A percentile compares a stretch with the other conserved stretches of the same genome.
These are phyloP conservation scores for Hyles vespertilio DNA, from an alignment of 1,140 invertebrate genomes.

Conservation along the genomic window DNA sequence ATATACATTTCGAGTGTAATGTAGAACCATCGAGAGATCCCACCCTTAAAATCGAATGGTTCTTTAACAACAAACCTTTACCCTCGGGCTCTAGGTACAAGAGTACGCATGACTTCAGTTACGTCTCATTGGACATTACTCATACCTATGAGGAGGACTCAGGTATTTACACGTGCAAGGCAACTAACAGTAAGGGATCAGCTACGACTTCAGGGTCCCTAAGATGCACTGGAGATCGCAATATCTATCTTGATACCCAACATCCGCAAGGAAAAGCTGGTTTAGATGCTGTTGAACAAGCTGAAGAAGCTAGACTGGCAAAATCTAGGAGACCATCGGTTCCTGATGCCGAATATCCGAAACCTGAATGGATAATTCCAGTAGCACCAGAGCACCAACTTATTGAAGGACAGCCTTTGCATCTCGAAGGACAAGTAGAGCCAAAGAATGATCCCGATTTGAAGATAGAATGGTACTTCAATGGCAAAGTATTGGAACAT, in stretches of 20 bases:
- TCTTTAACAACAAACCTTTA: slow-evolving; percentile 89
- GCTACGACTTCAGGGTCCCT: slow-evolving; percentile 92
- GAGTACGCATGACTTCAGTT: slow-evolving; percentile 92
- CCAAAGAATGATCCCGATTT: slow-evolving; percentile 97
- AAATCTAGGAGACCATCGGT: slow-evolving; percentile 80
- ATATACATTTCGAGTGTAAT: slow-evolving; percentile 95
- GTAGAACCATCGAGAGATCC: slow-evolving; percentile 96
- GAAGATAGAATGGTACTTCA: slow-evolving; percentile 96
- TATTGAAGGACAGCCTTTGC: slow-evolving; percentile 92
- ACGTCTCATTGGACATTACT: slow-evolving; percentile 88
- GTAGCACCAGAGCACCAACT: slow-evolving; percentile 88
- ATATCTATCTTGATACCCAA: slow-evolving; percentile 90
- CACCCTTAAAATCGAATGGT: slow-evolving; percentile 95
- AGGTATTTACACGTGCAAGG: slow-evolving; percentile 93
- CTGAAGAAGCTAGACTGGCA: slow-evolving; percentile 84
- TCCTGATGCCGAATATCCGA: slow-evolving; percentile 86
- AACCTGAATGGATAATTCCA: slow-evolving; percentile 92
- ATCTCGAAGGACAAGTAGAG: slow-evolving; percentile 95
- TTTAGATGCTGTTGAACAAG: slow-evolving; percentile 89
- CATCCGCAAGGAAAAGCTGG: slow-evolving; percentile 93
- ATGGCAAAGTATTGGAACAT: slow-evolving; percentile 90
- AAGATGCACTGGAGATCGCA: slow-evolving; percentile 86
- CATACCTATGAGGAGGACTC: slow-evolving; percentile 92
- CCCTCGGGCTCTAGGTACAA: slow-evolving; percentile 88
- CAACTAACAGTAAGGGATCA: slow-evolving; percentile 92